Evolutionary conservation across 2,797 vertebrate genomes (phyloP).

Genomic region (Sitta carolinensis): DNA sequence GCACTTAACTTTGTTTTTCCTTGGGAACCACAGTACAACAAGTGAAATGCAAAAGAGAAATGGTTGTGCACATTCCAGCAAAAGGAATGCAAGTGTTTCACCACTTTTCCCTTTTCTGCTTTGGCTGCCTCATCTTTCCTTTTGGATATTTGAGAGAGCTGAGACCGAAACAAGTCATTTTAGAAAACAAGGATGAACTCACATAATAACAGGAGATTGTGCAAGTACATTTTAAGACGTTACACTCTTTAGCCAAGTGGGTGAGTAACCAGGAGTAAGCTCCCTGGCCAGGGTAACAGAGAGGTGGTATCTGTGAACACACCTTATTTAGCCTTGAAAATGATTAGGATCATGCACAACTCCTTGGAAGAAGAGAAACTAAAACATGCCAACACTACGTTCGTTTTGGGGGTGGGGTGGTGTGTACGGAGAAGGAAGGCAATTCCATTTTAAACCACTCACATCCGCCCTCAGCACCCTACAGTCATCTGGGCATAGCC

Average conservation of each 20-base stretch:
- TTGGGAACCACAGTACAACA: slow-evolving; percentile 54
- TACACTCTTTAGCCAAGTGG: neutral
- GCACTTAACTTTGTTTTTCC: slow-evolving; percentile 57
- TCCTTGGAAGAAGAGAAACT: neutral
- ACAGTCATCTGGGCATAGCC: neutral
- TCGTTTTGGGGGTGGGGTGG: neutral
- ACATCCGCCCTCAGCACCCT: neutral
- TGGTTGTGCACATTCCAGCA: slow-evolving; percentile 9
- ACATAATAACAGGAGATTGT: neutral
- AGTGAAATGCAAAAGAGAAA: slow-evolving; percentile 41
- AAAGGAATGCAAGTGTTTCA: slow-evolving; percentile 43
- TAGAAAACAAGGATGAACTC: neutral
- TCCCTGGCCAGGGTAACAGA: neutral
- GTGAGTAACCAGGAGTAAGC: neutral
- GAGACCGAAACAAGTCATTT: neutral
- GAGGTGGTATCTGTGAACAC: neutral
- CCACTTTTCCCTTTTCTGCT: slow-evolving; percentile 3
- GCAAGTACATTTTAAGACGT: neutral
- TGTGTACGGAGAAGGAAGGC: neutral
- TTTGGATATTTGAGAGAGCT: neutral
- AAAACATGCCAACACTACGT: neutral
- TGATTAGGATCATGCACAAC: neutral
- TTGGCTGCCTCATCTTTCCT: neutral
- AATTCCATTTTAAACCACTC: neutral
- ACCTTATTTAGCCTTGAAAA: neutral